These are phyloP conservation scores for Volucella inflata DNA, from an alignment of 2,888 invertebrate species.

Conservation along the genomic window DNA sequence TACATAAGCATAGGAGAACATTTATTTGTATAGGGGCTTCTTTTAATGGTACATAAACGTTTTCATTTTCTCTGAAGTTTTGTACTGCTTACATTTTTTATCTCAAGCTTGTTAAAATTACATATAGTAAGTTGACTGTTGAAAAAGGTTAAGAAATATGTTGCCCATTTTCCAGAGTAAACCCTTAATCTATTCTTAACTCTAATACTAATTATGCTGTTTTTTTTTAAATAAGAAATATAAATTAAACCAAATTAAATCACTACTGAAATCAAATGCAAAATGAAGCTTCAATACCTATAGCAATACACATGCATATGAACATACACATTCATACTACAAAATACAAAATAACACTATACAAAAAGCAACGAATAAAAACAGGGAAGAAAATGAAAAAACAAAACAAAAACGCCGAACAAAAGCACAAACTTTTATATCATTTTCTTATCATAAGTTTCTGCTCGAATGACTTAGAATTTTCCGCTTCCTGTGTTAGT, in stretches of 20 bases:
- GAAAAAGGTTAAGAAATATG: too few relatives aligned
- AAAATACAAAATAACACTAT: constrained; percentile 23
- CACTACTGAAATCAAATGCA: background rate
- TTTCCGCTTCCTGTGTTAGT: constrained; percentile 64
- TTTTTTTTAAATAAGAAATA: too few relatives aligned
- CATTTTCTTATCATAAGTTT: constrained; percentile 79
- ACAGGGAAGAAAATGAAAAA: constrained; percentile 5
- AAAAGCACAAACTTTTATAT: constrained; percentile 67
- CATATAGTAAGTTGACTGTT: too few relatives aligned
- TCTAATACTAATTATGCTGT: too few relatives aligned
- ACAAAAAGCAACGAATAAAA: constrained; percentile 26
- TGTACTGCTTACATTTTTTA: too few relatives aligned
- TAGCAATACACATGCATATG: background rate
- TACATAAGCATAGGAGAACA: too few relatives aligned
- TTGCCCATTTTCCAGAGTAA: too few relatives aligned
- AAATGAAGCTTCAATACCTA: background rate
- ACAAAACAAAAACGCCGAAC: constrained; percentile 40
- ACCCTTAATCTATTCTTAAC: too few relatives aligned
- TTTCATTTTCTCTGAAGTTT: too few relatives aligned
- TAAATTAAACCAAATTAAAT: background rate
- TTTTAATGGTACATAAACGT: too few relatives aligned
- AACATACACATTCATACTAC: constrained; percentile 23
- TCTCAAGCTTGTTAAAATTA: too few relatives aligned
- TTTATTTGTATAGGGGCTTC: too few relatives aligned
- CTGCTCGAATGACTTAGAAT: constrained; percentile 77